Conservation (phyloP, 2,797 vertebrate genomes). For the Trachurus trachurus region DNA sequence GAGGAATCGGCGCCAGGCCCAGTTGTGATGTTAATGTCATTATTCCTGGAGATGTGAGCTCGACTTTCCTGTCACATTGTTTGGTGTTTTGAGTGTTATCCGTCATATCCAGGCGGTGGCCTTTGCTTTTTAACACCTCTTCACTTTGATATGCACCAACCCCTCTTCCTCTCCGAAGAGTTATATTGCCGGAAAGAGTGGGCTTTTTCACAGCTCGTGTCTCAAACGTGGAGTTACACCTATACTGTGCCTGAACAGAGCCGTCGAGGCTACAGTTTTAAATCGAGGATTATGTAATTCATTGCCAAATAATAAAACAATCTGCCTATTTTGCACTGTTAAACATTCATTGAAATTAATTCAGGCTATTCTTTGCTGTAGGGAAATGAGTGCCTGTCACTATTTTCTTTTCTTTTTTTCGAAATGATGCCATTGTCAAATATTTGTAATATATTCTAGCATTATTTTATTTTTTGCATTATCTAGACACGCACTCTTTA, state of each 20-base stretch:
- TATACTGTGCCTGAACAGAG: neutral
- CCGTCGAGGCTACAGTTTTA: neutral
- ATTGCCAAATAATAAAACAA: neutral
- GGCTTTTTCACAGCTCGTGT: slow-evolving; percentile 88
- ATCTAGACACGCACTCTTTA: neutral
- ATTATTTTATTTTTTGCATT: no score
- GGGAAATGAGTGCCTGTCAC: no score
- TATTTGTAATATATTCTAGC: neutral
- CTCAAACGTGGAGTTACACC: slow-evolving; percentile 21
- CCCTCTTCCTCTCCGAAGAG: slow-evolving; percentile 87
- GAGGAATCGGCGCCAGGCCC: slow-evolving; percentile 81
- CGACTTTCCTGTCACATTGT: slow-evolving; percentile 87
- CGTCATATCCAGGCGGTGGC: slow-evolving; percentile 91
- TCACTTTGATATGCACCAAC: slow-evolving; percentile 94
- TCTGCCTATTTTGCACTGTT: accelerated
- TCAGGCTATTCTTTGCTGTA: neutral
- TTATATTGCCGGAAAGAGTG: slow-evolving; percentile 91
- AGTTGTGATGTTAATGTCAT: slow-evolving; percentile 89
- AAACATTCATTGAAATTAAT: neutral
- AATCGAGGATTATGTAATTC: neutral
- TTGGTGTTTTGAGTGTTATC: slow-evolving; percentile 87
- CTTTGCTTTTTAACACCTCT: slow-evolving; percentile 89
- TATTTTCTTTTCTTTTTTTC: neutral
- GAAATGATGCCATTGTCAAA: neutral
- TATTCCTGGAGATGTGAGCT: slow-evolving; percentile 88